Evolutionary conservation across 2,797 vertebrate species (phyloP).

Genomic region (Natrix natrix): DNA sequence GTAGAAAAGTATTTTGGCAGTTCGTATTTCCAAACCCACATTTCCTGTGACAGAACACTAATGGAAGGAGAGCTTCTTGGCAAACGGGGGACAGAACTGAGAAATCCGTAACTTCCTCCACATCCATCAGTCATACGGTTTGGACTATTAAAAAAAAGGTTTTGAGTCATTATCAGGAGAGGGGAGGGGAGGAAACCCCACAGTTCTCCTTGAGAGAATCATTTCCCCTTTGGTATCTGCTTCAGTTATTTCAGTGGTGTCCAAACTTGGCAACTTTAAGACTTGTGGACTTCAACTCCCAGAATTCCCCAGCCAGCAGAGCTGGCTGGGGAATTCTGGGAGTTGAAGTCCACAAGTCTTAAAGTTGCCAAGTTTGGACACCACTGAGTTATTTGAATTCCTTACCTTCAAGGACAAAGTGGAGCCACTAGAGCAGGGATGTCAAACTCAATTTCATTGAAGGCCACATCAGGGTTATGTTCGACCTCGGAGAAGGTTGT

Average conservation of each 20-base stretch:
- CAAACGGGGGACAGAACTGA: not conserved
- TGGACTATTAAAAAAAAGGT: not conserved
- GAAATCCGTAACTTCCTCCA: not conserved
- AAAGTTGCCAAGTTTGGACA: no score
- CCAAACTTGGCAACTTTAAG: no score
- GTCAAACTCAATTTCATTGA: no score
- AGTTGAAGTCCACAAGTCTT: no score
- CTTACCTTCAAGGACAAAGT: not conserved
- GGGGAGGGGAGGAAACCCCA: no score
- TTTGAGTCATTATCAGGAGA: not conserved
- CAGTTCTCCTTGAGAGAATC: not conserved
- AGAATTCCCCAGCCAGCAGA: no score
- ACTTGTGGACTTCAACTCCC: no score
- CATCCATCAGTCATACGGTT: not conserved
- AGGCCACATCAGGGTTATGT: no score
- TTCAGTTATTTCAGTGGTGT: not conserved
- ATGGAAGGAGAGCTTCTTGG: not conserved
- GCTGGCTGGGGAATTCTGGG: no score
- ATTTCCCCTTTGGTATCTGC: not conserved
- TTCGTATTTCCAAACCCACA: not conserved
- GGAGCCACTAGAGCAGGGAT: not conserved
- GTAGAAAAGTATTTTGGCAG: not conserved
- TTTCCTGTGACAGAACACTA: not conserved
- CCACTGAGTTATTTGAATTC: not conserved
- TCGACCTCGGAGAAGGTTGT: no score